Base-by-base conservation (phyloP, 1,140 invertebrate species). In the Zaprionus davidi region DNA sequence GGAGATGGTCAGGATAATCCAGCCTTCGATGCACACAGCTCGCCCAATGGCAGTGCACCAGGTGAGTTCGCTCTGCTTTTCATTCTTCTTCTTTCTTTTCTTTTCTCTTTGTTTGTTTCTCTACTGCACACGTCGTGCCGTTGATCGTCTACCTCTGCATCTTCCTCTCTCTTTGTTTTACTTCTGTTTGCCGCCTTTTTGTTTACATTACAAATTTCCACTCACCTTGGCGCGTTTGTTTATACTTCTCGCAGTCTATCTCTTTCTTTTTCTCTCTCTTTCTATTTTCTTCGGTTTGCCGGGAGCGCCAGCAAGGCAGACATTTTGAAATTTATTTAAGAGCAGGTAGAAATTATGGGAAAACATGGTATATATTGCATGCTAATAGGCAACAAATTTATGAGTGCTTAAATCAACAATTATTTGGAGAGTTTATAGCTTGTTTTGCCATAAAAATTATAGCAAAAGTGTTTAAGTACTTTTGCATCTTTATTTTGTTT, bases 1-100 rank as follows among this genome's bases (percentile, higher is more conserved):
- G 51, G 49, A 5, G 79, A 90, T 13, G 82, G 81, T 6, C 79
- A 82, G 28, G 92, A 92, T 69, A 93, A 92, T 85, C 87, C 84
- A 7, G 72, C 51, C 11, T 92, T 84, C 20, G 82, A 81, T 57
- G 55, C 69, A 7, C 63, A 60, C 12, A 26, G 71, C 22, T 57
- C 72, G 28, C 11, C 75, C 11, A 90, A 84, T 38, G 78, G 65
- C 31, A 69, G 22, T 57, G 67, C 71, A n/a, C 7, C 81, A 53
- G 79, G 85, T 88, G 7, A 85, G 78, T 31, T 60, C 5, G 1
- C 5, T n/a, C 7, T 41, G 12, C 28, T 12, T 57, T 9, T 2
- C 17, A n/a, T 15, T 53, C 44, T 28, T 11, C 13, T 15, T n/a
- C 5, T 41, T 38, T 64, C 28, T 26, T 63, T 41, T 36, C 28